Percentiles rank a stretch among this genome's conserved stretches.
Evolutionary conservation across 2,797 vertebrate species (phyloP).

Genomic region (Notolepis coatsorum): DNA sequence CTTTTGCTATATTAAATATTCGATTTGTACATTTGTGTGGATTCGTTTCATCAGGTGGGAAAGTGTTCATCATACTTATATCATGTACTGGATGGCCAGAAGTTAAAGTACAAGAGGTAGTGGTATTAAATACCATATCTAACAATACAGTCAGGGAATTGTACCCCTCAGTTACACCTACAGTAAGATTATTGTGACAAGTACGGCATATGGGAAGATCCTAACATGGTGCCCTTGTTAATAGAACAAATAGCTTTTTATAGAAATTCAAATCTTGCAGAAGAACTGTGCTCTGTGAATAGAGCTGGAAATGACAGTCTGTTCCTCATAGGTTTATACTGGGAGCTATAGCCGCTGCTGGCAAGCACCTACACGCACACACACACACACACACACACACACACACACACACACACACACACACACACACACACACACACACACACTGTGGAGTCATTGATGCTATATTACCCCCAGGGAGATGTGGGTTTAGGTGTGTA

Average conservation of each 20-base stretch:
- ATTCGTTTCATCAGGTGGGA: too few relatives aligned
- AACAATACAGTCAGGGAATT: too few relatives aligned
- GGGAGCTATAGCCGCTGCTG: conserved; percentile 54
- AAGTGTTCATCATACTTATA: too few relatives aligned
- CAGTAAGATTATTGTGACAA: too few relatives aligned
- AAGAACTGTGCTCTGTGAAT: neutral
- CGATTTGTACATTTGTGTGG: too few relatives aligned
- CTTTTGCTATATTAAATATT: too few relatives aligned
- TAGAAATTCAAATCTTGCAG: neutral
- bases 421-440: conserved; percentile 20
- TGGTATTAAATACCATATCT: too few relatives aligned
- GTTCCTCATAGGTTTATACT: conserved; percentile 2
- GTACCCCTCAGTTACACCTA: too few relatives aligned
- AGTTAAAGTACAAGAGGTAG: too few relatives aligned
- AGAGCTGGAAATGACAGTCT: conserved; percentile 27
- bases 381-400: conserved; percentile 13
- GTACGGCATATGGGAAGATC: too few relatives aligned
- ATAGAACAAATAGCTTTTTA: neutral
- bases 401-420: conserved; percentile 16
- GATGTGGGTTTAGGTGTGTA: conserved; percentile 53
- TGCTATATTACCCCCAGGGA: conserved; percentile 49
- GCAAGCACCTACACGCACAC: conserved; percentile 29
- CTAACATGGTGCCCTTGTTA: too few relatives aligned
- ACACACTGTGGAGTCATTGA: conserved; percentile 68
- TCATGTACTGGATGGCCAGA: too few relatives aligned